Evolutionary conservation across 2,113 vertebrate genomes (phyloP).

Genomic region (Nothocercus nigrocapillus): DNA sequence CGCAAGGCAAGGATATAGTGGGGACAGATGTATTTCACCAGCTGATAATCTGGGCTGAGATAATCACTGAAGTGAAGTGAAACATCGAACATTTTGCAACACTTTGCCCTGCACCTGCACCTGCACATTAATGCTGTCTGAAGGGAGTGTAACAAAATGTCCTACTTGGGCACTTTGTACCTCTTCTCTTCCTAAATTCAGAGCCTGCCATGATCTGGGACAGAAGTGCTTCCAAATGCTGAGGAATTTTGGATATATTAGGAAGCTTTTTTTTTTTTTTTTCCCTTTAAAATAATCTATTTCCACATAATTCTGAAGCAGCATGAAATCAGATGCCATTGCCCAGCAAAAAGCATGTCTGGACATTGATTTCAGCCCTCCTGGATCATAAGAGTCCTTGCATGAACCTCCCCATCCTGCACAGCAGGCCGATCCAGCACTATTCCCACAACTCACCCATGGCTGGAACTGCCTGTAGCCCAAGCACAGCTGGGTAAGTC

Average conservation of each 20-base stretch:
- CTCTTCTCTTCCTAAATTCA: background rate
- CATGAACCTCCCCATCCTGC: background rate
- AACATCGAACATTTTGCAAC: background rate
- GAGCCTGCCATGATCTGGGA: background rate
- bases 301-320: background rate
- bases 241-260: background rate
- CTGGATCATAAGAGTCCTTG: background rate
- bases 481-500: background rate
- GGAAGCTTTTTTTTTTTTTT: background rate
- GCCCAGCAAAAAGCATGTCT: background rate
- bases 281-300: background rate
- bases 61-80: background rate
- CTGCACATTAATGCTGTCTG: background rate
- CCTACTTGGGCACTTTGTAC: background rate
- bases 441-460: background rate
- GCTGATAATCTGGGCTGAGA: background rate
- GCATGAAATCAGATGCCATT: background rate
- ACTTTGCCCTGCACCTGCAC: background rate
- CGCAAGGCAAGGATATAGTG: background rate
- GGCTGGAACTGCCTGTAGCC: background rate
- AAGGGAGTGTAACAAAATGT: background rate
- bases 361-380: background rate
- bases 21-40: rapidly evolving
- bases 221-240: background rate
- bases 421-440: background rate